phyloP scores from a whole-genome alignment of 2,113 vertebrate genomes.

The Spea bombifrons region DNA sequence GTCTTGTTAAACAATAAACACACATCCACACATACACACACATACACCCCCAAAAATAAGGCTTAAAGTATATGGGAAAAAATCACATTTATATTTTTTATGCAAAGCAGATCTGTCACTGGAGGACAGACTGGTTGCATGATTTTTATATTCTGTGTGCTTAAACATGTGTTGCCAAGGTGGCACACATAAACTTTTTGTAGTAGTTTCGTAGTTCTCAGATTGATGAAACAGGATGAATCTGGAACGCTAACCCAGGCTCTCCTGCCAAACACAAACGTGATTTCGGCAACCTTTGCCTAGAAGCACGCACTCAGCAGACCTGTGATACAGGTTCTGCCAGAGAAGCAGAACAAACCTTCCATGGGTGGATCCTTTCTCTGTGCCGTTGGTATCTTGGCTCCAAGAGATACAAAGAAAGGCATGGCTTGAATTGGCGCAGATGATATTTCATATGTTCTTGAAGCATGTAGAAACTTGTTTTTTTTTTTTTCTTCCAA shows the following conservation, averaged over 20 bases:
- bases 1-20: too few species aligned
- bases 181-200: not conserved
- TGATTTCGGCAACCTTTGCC: not conserved
- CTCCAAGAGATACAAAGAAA: constrained; percentile 13
- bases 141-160: too few species aligned
- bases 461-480: constrained; percentile 7
- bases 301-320: not conserved
- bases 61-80: too few species aligned
- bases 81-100: too few species aligned
- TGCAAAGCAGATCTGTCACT: too few species aligned
- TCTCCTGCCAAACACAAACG: constrained; percentile 1
- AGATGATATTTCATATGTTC: not conserved
- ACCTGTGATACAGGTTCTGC: constrained; percentile 23
- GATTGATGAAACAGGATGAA: not conserved
- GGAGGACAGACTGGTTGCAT: too few species aligned
- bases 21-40: too few species aligned
- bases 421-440: not conserved
- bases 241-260: not conserved
- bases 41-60: too few species aligned
- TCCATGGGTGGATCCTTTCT: not conserved
- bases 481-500: not conserved
- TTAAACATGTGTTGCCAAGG: too few species aligned
- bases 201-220: not conserved
- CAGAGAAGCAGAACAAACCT: not conserved
- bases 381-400: constrained; percentile 29